Evolutionary conservation across 2,888 invertebrate species (phyloP).

Genomic region (Phyllotreta cruciferae): DNA sequence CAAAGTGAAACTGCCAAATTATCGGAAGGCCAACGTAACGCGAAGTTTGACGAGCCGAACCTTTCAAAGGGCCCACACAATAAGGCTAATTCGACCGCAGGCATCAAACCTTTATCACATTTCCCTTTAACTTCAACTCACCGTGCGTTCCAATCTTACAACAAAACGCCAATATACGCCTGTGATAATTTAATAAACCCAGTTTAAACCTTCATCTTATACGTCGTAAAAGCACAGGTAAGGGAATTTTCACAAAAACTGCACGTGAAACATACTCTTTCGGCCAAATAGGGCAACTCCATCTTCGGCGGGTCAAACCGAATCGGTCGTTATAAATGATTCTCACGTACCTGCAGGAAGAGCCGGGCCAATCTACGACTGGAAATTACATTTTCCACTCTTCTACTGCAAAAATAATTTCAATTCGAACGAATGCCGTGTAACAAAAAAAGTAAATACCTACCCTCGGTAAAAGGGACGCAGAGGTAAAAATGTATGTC

Average conservation of each 20-base stretch:
- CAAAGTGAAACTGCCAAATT: constrained; percentile 28
- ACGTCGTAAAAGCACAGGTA: too few relatives aligned
- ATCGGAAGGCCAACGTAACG: constrained; percentile 5
- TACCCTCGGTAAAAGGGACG: neutral
- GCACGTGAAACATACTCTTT: neutral
- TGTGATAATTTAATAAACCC: too few relatives aligned
- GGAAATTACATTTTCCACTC: constrained; percentile 40
- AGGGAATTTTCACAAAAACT: neutral
- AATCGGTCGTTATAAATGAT: constrained; percentile 43
- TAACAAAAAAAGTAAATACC: constrained; percentile 6
- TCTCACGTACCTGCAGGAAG: constrained; percentile 41
- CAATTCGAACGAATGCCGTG: constrained; percentile 27
- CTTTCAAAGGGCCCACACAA: constrained; percentile 21
- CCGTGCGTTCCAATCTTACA: too few relatives aligned
- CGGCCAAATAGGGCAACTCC: constrained; percentile 1
- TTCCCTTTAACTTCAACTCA: constrained; percentile 10
- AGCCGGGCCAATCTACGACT: constrained; percentile 38
- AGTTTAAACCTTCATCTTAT: too few relatives aligned
- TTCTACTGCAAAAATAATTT: constrained; percentile 40
- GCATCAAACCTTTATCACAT: constrained; percentile 30
- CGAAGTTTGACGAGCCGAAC: constrained; percentile 27
- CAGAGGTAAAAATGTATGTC: constrained; percentile 2
- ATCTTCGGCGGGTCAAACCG: constrained; percentile 21
- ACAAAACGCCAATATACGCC: too few relatives aligned
- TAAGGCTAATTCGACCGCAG: constrained; percentile 29